Conservation (phyloP, 1,140 invertebrate genomes). For the Yoshiicerus persimilis region DNA sequence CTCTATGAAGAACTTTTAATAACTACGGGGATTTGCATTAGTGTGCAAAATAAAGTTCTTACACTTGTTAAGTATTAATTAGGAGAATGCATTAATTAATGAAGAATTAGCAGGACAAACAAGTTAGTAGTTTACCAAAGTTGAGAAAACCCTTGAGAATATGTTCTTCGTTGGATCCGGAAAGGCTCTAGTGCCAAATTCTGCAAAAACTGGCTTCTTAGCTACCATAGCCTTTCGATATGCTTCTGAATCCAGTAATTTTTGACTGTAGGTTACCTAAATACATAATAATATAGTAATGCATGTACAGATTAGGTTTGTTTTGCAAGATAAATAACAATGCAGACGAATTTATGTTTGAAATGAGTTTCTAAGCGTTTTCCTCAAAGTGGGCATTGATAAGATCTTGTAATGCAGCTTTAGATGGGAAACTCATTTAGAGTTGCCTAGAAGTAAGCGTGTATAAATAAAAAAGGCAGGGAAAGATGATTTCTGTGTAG, state of each 20-base stretch:
- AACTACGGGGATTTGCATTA: not conserved
- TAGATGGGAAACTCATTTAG: too few relatives aligned
- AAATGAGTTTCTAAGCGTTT: too few relatives aligned
- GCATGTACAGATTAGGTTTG: too few relatives aligned
- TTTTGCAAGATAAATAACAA: too few relatives aligned
- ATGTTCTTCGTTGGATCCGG: constrained; percentile 54
- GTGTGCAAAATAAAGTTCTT: too few relatives aligned
- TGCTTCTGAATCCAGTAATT: constrained; percentile 54
- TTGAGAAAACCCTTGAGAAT: constrained; percentile 25
- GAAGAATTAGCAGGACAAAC: too few relatives aligned
- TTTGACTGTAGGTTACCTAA: constrained; percentile 51
- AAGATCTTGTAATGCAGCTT: too few relatives aligned
- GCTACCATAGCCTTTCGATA: constrained; percentile 53
- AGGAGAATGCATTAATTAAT: too few relatives aligned
- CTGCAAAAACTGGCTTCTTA: constrained; percentile 52
- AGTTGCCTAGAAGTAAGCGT: too few relatives aligned
- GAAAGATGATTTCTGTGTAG: not conserved
- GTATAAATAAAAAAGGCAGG: not conserved
- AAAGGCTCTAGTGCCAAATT: constrained; percentile 52
- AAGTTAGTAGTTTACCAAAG: constrained; percentile 36
- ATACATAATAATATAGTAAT: not conserved
- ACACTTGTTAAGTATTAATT: too few relatives aligned
- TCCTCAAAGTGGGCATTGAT: too few relatives aligned
- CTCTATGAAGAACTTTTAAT: not conserved
- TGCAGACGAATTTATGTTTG: too few relatives aligned